phyloP scores from a whole-genome alignment of 2,888 invertebrate genomes.

The Cosmopolites sordidus region DNA sequence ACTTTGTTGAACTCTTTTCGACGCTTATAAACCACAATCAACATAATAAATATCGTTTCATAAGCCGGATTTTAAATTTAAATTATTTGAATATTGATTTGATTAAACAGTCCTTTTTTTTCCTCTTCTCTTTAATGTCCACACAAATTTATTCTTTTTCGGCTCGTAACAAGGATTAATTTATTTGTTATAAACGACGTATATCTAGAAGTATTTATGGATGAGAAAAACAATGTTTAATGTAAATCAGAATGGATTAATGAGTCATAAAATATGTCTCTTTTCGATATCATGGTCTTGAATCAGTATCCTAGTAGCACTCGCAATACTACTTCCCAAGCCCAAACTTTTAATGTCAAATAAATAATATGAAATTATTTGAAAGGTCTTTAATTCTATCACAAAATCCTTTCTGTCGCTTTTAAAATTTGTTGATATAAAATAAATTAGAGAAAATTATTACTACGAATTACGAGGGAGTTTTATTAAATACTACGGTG shows the following conservation, averaged over 20 bases:
- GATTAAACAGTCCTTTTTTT: background rate
- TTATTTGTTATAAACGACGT: conserved; percentile 8
- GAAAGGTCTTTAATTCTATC: no score
- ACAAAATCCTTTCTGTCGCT: no score
- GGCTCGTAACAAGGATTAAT: conserved; percentile 8
- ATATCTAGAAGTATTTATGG: background rate
- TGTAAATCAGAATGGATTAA: conserved; percentile 4
- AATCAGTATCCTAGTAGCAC: no score
- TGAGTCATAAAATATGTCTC: conserved; percentile 2
- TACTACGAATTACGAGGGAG: no score
- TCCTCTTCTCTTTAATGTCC: background rate
- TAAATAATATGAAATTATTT: no score
- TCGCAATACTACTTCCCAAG: no score
- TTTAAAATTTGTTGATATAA: no score
- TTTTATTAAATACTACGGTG: no score
- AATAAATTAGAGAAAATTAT: no score
- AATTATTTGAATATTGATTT: conserved; percentile 10
- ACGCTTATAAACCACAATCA: no score
- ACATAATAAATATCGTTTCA: background rate
- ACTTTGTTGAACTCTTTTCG: no score
- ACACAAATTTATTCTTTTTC: conserved; percentile 13
- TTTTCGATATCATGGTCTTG: background rate
- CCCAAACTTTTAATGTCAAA: no score
- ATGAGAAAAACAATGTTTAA: conserved; percentile 5
- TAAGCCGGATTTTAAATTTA: conserved; percentile 3